These are phyloP conservation scores for Buathra laborator DNA, from an alignment of 2,888 invertebrate species.

Conservation along the genomic window DNA sequence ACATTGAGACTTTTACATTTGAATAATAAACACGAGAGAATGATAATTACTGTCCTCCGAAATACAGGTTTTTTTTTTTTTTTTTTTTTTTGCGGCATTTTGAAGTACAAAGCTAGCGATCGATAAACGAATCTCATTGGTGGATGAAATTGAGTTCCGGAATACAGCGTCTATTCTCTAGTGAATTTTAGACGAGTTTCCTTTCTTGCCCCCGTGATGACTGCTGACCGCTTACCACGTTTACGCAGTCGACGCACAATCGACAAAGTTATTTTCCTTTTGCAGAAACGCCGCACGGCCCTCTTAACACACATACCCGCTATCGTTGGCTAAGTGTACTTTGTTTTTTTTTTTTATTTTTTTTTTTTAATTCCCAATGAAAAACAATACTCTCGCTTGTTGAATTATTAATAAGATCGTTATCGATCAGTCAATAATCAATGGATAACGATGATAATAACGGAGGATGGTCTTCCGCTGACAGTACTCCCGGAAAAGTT, in stretches of 20 bases:
- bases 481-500: slow-evolving; percentile 64
- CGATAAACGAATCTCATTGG: slow-evolving; percentile 73
- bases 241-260: not conserved
- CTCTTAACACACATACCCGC: slow-evolving; percentile 20
- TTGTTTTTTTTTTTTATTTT: not conserved
- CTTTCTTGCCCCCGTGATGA: not conserved
- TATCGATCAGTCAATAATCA: slow-evolving; percentile 41
- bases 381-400: slow-evolving; percentile 4
- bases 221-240: not conserved
- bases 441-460: slow-evolving; percentile 50
- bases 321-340: not conserved
- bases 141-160: slow-evolving; percentile 71
- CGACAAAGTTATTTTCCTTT: slow-evolving; percentile 44
- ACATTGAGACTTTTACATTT: not conserved
- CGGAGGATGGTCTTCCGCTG: slow-evolving; percentile 61
- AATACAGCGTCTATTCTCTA: slow-evolving; percentile 43
- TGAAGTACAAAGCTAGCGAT: slow-evolving; percentile 53
- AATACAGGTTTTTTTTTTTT: not conserved
- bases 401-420: slow-evolving; percentile 37
- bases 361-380: slow-evolving; percentile 8
- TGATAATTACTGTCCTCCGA: not conserved
- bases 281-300: slow-evolving; percentile 30
- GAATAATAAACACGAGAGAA: not conserved
- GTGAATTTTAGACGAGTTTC: slow-evolving; percentile 25
- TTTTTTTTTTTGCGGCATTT: not conserved